Evolutionary conservation across 2,797 vertebrate species (phyloP), one percentile per base, ranked within the genome.

Genomic region (Myiotriccus ornatus): DNA sequence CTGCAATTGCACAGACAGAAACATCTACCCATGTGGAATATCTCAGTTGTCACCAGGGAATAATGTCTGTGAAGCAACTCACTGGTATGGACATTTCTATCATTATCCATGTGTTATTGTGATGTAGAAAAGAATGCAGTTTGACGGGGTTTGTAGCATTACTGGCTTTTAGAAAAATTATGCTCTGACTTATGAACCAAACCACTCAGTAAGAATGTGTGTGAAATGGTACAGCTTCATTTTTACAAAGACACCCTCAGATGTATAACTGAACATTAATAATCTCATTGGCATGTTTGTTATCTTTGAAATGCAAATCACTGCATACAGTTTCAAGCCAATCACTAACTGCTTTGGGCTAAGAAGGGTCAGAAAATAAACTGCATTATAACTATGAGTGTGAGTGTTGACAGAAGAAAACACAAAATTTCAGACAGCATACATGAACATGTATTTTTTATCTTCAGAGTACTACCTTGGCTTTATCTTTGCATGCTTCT

Each of bases 401-500:
- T 7, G 27, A 82, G 44, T 32, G 56, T 1, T 86, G 49, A 88
- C 44, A 88, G 69, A 93, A 70, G 4, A 83, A 87, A 83, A 30
- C 2, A 22, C 18, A 79, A 59, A n/a, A 70, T 74, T 89, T 90
- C 56, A 68, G 75, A 64, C 30, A 44, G 28, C 21, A 56, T 44
- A 87, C 0, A 1, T 47, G n/a, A 79, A 68, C 47, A 71, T 10
- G 4, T 34, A 84, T 91, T 85, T 94, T 77, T 57, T 62, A 9
- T 70, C 56, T 75, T 93, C 56, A 52, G 49, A 87, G 30, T 50
- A 85, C 47, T 69, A 90, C 59, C 63, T 94, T 74, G 39, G 43
- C 76, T 83, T 93, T 47, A 84, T 86, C 87, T 81, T 81, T 73
- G 75, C 52, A 80, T 27, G 46, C 68, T 94, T 93, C 94, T 96